A percentile compares a stretch with the other conserved stretches of the same genome.
These are phyloP conservation scores for Sminthopsis crassicaudata DNA, from an alignment of 2,113 vertebrate genomes.

Conservation along the genomic window DNA sequence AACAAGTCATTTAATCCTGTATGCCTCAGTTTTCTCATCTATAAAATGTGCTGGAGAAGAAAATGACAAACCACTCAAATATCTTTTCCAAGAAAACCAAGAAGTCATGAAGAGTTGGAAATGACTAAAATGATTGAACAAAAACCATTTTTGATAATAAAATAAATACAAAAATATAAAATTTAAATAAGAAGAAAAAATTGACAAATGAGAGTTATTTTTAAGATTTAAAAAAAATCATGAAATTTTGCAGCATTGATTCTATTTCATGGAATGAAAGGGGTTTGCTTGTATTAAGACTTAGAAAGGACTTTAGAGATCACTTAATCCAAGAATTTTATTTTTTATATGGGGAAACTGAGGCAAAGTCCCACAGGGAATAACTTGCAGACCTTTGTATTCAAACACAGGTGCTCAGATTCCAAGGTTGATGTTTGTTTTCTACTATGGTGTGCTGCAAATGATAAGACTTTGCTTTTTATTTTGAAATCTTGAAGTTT, in stretches of 20 bases:
- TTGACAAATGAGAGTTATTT: neutral
- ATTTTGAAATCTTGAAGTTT: neutral
- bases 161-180: neutral
- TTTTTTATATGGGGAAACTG: neutral
- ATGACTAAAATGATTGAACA: neutral
- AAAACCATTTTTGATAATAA: neutral
- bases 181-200: neutral
- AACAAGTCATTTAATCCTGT: neutral
- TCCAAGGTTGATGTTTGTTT: neutral
- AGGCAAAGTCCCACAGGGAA: neutral
- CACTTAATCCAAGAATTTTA: neutral
- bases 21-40: neutral
- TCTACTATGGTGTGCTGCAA: neutral
- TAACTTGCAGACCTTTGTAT: neutral
- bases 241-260: neutral
- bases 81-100: neutral
- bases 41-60: neutral
- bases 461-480: neutral
- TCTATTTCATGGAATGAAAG: neutral
- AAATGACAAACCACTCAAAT: neutral
- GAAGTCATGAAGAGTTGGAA: neutral
- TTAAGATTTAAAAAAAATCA: no score
- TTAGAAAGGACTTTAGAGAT: neutral
- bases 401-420: neutral
- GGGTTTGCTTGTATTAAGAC: no score